phyloP scores from a whole-genome alignment of 2,888 invertebrate genomes.

The Drosophila helvetica region DNA sequence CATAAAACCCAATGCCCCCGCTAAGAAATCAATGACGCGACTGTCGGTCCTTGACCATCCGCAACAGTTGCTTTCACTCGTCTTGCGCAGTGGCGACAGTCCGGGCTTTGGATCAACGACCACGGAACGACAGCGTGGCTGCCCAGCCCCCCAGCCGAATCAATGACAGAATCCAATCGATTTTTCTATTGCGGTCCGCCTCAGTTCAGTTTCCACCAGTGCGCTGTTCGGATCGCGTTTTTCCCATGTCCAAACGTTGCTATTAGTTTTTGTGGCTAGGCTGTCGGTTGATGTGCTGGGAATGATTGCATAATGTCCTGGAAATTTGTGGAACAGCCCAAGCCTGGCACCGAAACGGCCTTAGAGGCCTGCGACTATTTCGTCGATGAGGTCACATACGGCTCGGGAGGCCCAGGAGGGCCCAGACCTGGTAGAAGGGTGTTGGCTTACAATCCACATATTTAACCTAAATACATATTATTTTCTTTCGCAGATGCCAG shows the following conservation, averaged over 20 bases:
- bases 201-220: slow-evolving; percentile 56
- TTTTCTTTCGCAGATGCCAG: slow-evolving; percentile 81
- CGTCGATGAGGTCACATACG: slow-evolving; percentile 86
- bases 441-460: slow-evolving; percentile 30
- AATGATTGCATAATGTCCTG: slow-evolving; percentile 81
- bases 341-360: slow-evolving; percentile 86
- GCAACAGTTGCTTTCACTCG: slow-evolving; percentile 77
- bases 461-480: background rate
- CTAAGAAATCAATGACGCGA: background rate
- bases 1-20: slow-evolving; percentile 21
- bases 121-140: slow-evolving; percentile 42
- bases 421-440: slow-evolving; percentile 40
- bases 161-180: slow-evolving; percentile 50
- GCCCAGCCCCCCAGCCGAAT: slow-evolving; percentile 35
- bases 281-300: background rate
- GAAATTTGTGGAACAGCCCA: slow-evolving; percentile 83
- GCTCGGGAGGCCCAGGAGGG: slow-evolving; percentile 79
- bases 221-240: slow-evolving; percentile 38
- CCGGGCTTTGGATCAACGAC: slow-evolving; percentile 59
- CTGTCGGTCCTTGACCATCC: slow-evolving; percentile 44
- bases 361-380: slow-evolving; percentile 90
- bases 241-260: slow-evolving; percentile 27
- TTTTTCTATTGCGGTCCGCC: slow-evolving; percentile 49
- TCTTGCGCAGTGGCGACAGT: slow-evolving; percentile 74
- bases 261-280: slow-evolving; percentile 6